These are phyloP conservation scores for Prunella fulvescens DNA, from an alignment of 2,113 vertebrate species.

Conservation along the genomic window DNA sequence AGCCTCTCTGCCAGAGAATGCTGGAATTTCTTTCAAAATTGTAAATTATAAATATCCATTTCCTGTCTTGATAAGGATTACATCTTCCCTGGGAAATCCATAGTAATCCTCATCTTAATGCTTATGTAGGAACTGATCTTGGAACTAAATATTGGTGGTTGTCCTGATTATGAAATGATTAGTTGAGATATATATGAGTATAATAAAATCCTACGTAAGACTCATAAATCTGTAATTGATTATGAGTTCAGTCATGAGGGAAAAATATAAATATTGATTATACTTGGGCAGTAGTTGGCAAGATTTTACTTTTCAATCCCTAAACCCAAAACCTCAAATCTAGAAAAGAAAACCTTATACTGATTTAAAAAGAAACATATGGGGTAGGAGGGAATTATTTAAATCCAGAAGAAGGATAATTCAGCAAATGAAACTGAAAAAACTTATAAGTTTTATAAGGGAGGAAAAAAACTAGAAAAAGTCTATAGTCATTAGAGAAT, in stretches of 20 bases:
- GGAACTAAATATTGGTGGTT: background rate
- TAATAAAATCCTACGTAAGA: conserved; percentile 15
- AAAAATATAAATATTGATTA: conserved; percentile 24
- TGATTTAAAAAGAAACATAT: background rate
- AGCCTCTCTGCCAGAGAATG: background rate
- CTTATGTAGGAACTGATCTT: background rate
- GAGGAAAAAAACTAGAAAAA: background rate
- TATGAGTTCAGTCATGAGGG: background rate
- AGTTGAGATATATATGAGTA: background rate
- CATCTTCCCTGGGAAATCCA: conserved; percentile 8
- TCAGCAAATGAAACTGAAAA: background rate
- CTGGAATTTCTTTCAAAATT: background rate
- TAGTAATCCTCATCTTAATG: background rate
- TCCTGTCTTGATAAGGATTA: conserved; percentile 10
- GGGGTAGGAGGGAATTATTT: background rate
- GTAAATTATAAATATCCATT: background rate
- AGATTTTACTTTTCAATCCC: background rate
- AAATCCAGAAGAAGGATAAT: background rate
- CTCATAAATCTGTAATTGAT: conserved; percentile 27
- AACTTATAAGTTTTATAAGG: background rate
- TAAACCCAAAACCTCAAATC: background rate
- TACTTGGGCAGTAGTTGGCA: background rate
- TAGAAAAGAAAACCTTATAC: background rate
- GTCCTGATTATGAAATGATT: conserved; percentile 10
- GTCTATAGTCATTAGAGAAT: background rate